Evolutionary conservation across 2,113 vertebrate genomes (phyloP), one percentile per base, ranked within the genome.

Genomic region (Takifugu bimaculatus): DNA sequence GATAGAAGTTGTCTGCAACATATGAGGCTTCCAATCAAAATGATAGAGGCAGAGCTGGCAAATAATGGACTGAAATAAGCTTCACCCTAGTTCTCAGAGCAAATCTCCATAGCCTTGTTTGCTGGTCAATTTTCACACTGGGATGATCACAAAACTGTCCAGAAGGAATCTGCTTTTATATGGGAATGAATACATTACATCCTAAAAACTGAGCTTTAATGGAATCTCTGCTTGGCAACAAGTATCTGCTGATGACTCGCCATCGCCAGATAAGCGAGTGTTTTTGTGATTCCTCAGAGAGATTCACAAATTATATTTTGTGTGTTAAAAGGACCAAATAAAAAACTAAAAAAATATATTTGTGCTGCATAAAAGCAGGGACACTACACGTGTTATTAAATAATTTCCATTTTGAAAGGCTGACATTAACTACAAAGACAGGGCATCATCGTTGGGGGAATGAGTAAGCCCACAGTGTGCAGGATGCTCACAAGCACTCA

Each of bases 381-480:
- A 32, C 4, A 32, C 5, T 32, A 32, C 11, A 10, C 28, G 28
- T 39, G 35, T 39, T 39, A 39, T 32, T 6, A 39, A 39, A 10
- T 39, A 10, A 20, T 39, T 39, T 39, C 35, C 35, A 39, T 39
- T 70, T 50, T 63, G 6, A 66, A 54, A 52, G 32, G 54, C 61
- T 65, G 65, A 48, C 42, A 43, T 68, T 45, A 50, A 75, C 65
- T 55, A 56, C 42, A 25, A 20, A 68, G 59, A 13, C 56, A 43
- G 45, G 27, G 44, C 43, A 50, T 61, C 35, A 39, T 0, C 4
- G n/a, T 5, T 56, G 39, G 42, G 10, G 50, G 28, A 49, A 39
- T n/a, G 11, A 26, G 47, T 25, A 44, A n/a, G 20, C n/a, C 48
- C 4, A 32, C 35, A 39, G 35, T 10, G 35, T 39, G 35, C 35